Percentiles rank a stretch among this genome's conserved stretches.
Conservation (phyloP, 2,888 invertebrate species). For the Meiosimyza decipiens region DNA sequence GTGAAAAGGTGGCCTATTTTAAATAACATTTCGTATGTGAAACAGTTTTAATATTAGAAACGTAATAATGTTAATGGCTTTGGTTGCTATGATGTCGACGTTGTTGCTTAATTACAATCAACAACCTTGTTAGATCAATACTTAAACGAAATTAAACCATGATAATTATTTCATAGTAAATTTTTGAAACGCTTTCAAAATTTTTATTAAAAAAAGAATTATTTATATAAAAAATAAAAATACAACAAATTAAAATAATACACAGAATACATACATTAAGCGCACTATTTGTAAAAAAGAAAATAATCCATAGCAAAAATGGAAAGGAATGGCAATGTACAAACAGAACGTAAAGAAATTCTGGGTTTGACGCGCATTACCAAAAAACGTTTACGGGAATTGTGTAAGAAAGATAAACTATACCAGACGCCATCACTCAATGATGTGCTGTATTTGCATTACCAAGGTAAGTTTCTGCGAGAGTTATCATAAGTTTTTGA, state of each 20-base stretch:
- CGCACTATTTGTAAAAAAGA: background rate
- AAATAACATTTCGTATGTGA: no score
- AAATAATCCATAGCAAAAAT: background rate
- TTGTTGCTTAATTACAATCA: conserved; percentile 22
- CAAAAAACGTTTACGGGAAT: conserved; percentile 80
- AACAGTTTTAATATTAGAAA: no score
- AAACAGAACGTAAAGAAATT: conserved; percentile 52
- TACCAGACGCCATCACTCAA: conserved; percentile 91
- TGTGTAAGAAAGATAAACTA: conserved; percentile 85
- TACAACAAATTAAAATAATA: conserved; percentile 8
- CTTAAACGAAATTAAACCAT: conserved; percentile 22
- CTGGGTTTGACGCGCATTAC: conserved; percentile 75
- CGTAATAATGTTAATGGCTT: no score
- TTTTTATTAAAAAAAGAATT: conserved; percentile 19
- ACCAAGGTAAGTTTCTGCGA: conserved; percentile 74
- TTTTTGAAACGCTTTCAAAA: conserved; percentile 31
- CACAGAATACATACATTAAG: background rate
- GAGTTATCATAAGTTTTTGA: background rate
- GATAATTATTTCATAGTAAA: conserved; percentile 34
- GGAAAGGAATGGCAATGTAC: conserved; percentile 26
- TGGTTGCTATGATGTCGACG: no score
- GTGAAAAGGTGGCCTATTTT: no score
- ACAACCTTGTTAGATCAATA: conserved; percentile 47
- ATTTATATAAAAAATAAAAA: conserved; percentile 25
- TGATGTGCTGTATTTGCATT: conserved; percentile 94